phyloP scores from a whole-genome alignment of 2,888 invertebrate genomes.

The Meteorus colon region DNA sequence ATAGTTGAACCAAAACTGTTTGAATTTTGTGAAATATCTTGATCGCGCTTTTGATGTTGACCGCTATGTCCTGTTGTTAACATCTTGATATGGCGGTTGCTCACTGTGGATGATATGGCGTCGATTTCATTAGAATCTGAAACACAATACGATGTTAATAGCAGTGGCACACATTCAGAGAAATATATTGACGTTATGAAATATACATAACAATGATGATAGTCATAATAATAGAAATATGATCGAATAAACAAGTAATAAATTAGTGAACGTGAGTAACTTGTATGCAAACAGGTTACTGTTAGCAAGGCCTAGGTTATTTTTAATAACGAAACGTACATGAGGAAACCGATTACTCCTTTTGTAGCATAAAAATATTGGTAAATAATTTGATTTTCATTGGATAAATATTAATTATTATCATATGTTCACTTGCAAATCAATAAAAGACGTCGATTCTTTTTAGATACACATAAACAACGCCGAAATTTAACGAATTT shows the following conservation, averaged over 20 bases:
- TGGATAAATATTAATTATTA: background rate
- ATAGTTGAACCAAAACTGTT: conserved; percentile 45
- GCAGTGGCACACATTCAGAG: too few species aligned
- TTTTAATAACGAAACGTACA: background rate
- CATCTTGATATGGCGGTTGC: background rate
- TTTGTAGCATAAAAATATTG: background rate
- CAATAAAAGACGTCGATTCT: background rate
- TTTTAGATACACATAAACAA: background rate
- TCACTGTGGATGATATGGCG: background rate
- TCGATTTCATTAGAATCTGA: background rate
- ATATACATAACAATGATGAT: too few species aligned
- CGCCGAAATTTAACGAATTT: conserved; percentile 1
- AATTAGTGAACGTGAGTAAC: background rate
- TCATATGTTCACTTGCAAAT: background rate
- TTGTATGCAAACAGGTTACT: background rate
- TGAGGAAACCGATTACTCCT: background rate
- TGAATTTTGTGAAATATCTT: conserved; percentile 29
- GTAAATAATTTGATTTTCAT: background rate
- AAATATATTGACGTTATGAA: too few species aligned
- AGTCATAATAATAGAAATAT: background rate
- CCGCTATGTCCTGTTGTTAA: background rate
- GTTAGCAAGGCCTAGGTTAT: background rate
- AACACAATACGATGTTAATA: background rate
- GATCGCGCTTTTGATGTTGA: background rate
- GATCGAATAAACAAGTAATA: background rate